Percentiles rank a stretch among this genome's conserved stretches.
Evolutionary conservation across 2,888 invertebrate species (phyloP).

Genomic region (Papilio demoleus): DNA sequence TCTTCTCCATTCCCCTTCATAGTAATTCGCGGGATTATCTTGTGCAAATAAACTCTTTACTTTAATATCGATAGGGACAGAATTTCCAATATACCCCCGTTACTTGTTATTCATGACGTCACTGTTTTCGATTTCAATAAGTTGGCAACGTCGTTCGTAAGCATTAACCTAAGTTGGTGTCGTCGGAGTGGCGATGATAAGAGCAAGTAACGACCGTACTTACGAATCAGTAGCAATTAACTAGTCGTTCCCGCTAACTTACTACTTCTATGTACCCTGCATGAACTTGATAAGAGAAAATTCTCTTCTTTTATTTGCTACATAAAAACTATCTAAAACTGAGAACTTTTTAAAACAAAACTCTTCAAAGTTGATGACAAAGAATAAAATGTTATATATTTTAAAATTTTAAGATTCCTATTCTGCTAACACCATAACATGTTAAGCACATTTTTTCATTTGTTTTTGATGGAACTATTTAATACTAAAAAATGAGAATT

Average conservation of each 20-base stretch:
- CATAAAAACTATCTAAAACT: slow-evolving; percentile 9
- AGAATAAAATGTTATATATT: too few relatives aligned
- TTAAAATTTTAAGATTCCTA: too few relatives aligned
- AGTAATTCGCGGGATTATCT: background rate
- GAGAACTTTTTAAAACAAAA: slow-evolving; percentile 6
- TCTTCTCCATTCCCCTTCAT: too few relatives aligned
- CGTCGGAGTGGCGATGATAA: slow-evolving; percentile 33
- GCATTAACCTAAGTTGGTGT: slow-evolving; percentile 33
- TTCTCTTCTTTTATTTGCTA: slow-evolving; percentile 2
- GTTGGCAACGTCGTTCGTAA: slow-evolving; percentile 31
- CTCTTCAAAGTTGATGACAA: background rate
- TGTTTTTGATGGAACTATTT: too few relatives aligned
- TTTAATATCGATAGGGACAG: background rate
- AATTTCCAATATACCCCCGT: background rate
- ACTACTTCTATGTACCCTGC: slow-evolving; percentile 30
- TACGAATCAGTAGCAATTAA: slow-evolving; percentile 40
- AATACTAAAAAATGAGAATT: too few relatives aligned
- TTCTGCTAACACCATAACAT: too few relatives aligned
- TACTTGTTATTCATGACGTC: slow-evolving; percentile 18
- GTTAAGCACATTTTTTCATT: too few relatives aligned
- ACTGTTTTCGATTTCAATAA: slow-evolving; percentile 28
- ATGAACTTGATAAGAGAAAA: slow-evolving; percentile 29
- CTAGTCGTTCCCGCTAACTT: slow-evolving; percentile 34
- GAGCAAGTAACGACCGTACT: slow-evolving; percentile 36
- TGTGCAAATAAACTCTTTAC: slow-evolving; percentile 1